These are phyloP conservation scores for Porites evermanni DNA, from an alignment of 92 coral and sea anemone species.

Conservation along the genomic window DNA sequence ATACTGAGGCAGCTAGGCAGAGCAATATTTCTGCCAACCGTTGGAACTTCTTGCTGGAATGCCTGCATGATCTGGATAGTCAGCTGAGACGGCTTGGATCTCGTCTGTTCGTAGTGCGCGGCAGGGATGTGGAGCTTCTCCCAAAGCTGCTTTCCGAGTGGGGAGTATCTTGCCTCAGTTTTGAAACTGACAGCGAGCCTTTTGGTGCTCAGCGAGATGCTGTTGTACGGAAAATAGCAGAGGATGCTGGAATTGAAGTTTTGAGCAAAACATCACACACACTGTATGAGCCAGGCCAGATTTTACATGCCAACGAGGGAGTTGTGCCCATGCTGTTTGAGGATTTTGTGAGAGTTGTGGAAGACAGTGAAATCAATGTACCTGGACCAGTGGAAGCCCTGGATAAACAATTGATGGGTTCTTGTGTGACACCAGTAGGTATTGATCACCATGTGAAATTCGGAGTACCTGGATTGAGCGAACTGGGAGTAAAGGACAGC, in stretches of 20 bases:
- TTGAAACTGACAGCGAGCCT: slow-evolving; percentile 82
- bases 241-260: slow-evolving; percentile 63
- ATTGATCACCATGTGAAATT: slow-evolving; percentile 6
- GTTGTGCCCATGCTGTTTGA: slow-evolving; percentile 68
- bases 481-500: slow-evolving; percentile 59
- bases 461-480: slow-evolving; percentile 58
- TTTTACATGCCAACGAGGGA: slow-evolving; percentile 53
- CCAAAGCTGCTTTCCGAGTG: slow-evolving; percentile 69
- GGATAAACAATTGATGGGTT: slow-evolving; percentile 31
- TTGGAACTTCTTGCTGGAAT: slow-evolving; percentile 70
- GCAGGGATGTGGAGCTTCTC: slow-evolving; percentile 65
- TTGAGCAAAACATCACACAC: slow-evolving; percentile 77
- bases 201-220: slow-evolving; percentile 74
- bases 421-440: slow-evolving; percentile 40
- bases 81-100: slow-evolving; percentile 67
- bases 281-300: slow-evolving; percentile 67
- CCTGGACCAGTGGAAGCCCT: slow-evolving; percentile 39
- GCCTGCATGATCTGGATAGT: slow-evolving; percentile 71
- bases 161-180: slow-evolving; percentile 68
- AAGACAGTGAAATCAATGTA: slow-evolving; percentile 44
- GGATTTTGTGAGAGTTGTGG: slow-evolving; percentile 50
- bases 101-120: slow-evolving; percentile 79
- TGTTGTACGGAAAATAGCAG: slow-evolving; percentile 61
- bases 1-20: slow-evolving; percentile 62
- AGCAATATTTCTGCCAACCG: slow-evolving; percentile 77